Conservation (phyloP, 2,888 invertebrate genomes). For the Drosophila mercatorum region DNA sequence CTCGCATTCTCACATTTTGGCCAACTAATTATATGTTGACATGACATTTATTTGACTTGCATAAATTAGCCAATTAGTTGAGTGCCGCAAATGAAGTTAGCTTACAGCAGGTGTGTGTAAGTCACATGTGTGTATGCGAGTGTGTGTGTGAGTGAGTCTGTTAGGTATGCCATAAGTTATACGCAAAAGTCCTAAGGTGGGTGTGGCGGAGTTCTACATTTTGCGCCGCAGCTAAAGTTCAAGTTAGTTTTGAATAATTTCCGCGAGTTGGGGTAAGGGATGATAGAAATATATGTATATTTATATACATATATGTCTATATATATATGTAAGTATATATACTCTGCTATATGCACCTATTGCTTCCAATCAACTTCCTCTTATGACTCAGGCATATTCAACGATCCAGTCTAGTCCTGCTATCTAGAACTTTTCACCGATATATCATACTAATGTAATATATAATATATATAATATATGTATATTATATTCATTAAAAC, state of each 20-base stretch:
- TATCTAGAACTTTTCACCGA: background rate
- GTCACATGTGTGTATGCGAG: slow-evolving; percentile 7
- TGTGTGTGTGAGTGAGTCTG: background rate
- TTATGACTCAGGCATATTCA: background rate
- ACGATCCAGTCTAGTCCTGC: background rate
- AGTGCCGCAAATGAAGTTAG: slow-evolving; percentile 67
- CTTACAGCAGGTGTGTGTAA: slow-evolving; percentile 62
- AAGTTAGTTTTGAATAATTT: slow-evolving; percentile 44
- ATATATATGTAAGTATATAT: background rate
- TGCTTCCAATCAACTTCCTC: background rate
- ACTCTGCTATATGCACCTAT: background rate
- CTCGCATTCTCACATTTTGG: slow-evolving; percentile 36
- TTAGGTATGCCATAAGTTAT: slow-evolving; percentile 11
- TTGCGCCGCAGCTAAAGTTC: slow-evolving; percentile 22
- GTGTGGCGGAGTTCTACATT: slow-evolving; percentile 1
- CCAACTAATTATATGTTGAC: slow-evolving; percentile 77
- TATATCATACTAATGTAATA: background rate
- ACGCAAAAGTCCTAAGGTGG: background rate
- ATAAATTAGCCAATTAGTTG: slow-evolving; percentile 78
- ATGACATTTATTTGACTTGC: slow-evolving; percentile 79
- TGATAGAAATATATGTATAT: background rate
- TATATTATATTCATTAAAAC: background rate
- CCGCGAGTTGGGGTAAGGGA: background rate
- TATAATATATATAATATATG: background rate
- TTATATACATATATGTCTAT: too few relatives aligned